Evolutionary conservation across 2,113 vertebrate species (phyloP), one percentile per base, ranked within the genome.

Genomic region (Aptenodytes forsteri): DNA sequence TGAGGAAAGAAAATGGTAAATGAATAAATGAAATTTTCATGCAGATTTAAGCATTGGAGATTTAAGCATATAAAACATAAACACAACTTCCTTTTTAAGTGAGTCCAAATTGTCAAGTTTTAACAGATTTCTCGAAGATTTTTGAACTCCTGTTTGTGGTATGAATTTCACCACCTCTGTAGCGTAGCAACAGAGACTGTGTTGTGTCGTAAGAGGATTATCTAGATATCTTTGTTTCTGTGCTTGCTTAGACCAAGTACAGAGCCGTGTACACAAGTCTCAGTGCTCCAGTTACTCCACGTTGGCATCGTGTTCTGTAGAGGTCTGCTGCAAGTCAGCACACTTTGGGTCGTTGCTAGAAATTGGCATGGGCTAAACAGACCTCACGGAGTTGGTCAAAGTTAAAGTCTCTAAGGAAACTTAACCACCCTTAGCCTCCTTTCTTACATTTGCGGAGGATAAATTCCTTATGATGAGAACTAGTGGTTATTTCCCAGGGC

Each of bases 1-100:
- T 99, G 96, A 98, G 99, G 92, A 99, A 99, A 75, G 99, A 99
- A 96, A 99, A 99, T 29, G 99, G 99, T 99, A 97, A 94, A 86
- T 66, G 56, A 44, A 42, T 19, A 17, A 32, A 56, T 36, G 4
- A 29, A 5, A 3, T 23, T 23, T 34, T 54, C 34, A 14, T 58
- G 89, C 54, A 32, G 34, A 58, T 76, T 62, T 29, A 56, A 65
- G 38, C 14, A 5, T 20, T 54, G 70, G 25, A 16, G 42, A n/a
- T 52, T 56, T 72, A 79, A 73, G 50, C 7, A 4, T 49, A 7
- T 29, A 27, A 50, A 71, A 40, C 1, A 4, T 38, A 42, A 90
- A 29, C 22, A 3, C 8, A 0, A 2, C 14, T 69, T 54, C 9
- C 10, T 88, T 87, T 56, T 38, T 16, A 70, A 92, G 55, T 4